Percentiles rank a stretch among this genome's conserved stretches.
Conservation (phyloP, 1,140 invertebrate species). For the Diabrotica virgifera region DNA sequence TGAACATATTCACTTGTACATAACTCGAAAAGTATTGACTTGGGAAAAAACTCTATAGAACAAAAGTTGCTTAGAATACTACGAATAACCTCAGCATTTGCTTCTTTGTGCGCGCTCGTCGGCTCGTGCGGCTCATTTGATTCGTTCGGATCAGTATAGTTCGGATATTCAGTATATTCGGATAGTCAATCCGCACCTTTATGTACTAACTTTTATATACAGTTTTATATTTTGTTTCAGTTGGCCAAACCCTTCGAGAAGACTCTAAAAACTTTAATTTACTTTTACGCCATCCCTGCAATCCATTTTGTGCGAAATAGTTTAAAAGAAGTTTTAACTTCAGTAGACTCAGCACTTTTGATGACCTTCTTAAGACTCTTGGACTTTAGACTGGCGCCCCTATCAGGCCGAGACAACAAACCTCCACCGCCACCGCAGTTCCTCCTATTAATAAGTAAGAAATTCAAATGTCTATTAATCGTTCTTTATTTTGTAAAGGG, state of each 20-base stretch:
- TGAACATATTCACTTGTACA: too few relatives aligned
- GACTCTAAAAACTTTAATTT: constrained; percentile 51
- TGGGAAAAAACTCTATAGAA: too few relatives aligned
- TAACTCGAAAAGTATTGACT: too few relatives aligned
- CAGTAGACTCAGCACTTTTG: constrained; percentile 58
- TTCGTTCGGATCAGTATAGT: too few relatives aligned
- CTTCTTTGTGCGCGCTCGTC: too few relatives aligned
- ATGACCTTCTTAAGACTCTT: constrained; percentile 58
- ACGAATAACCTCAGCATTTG: too few relatives aligned
- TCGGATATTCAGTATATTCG: too few relatives aligned
- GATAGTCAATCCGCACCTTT: too few relatives aligned
- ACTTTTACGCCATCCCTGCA: constrained; percentile 58
- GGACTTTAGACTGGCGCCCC: constrained; percentile 55
- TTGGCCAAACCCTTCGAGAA: constrained; percentile 36
- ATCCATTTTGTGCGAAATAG: constrained; percentile 51
- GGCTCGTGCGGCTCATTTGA: too few relatives aligned
- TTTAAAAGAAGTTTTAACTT: constrained; percentile 56
- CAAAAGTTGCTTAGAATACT: too few relatives aligned
- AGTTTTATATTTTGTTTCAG: constrained; percentile 27
- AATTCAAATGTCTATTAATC: constrained; percentile 30
- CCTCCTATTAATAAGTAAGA: constrained; percentile 55
- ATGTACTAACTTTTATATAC: too few relatives aligned
- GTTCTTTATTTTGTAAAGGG: neutral
- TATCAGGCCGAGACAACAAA: constrained; percentile 56
- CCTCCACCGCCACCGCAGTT: constrained; percentile 52